Conservation (phyloP, 1,140 invertebrate species). For the Metaphire vulgaris region DNA sequence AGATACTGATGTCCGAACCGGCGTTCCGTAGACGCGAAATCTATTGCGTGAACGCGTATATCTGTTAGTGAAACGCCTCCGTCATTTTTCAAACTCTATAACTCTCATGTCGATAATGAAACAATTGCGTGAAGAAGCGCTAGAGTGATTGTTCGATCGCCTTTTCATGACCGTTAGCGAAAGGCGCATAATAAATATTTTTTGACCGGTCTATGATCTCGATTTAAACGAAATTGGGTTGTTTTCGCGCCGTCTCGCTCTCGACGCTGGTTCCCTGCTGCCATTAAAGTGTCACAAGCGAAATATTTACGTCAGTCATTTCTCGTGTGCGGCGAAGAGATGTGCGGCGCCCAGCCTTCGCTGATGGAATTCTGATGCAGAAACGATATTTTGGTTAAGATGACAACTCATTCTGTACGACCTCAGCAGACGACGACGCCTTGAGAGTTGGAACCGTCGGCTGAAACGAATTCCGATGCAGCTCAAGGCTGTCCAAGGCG, state of each 20-base stretch:
- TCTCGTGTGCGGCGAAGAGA: background rate
- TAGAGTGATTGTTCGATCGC: background rate
- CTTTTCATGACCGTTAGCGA: constrained; percentile 2
- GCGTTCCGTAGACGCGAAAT: background rate
- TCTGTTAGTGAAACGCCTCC: background rate
- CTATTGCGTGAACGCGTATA: background rate
- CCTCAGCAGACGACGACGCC: too few relatives aligned
- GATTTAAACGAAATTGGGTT: background rate
- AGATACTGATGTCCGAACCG: background rate
- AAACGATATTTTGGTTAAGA: too few relatives aligned
- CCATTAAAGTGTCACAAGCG: background rate
- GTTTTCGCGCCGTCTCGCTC: background rate
- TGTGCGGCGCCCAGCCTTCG: background rate
- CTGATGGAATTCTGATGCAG: background rate
- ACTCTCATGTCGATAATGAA: background rate
- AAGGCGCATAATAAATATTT: background rate
- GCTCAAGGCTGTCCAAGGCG: too few relatives aligned
- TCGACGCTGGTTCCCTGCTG: background rate
- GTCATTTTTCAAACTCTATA: background rate
- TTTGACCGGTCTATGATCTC: background rate
- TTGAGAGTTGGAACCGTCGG: too few relatives aligned
- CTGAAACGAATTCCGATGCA: too few relatives aligned
- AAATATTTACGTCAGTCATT: background rate
- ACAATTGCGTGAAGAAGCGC: background rate
- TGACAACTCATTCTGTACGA: too few relatives aligned